Conservation (phyloP, 2,888 invertebrate genomes). For the Cosmorhoe ocellata region DNA sequence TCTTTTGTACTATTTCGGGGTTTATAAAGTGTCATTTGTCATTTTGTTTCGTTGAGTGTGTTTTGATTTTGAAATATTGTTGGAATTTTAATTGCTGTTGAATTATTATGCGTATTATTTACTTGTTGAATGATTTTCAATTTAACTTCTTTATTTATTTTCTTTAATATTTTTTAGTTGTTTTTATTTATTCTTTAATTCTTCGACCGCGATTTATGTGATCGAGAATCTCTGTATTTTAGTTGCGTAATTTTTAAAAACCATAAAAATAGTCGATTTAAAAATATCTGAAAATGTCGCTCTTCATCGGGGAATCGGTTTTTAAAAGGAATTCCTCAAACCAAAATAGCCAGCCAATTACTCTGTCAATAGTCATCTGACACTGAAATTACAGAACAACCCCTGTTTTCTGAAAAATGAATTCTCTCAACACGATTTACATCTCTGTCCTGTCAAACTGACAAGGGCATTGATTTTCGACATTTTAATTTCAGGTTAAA, state of each 20-base stretch:
- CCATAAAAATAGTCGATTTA: no score
- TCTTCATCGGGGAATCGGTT: no score
- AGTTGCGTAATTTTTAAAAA: no score
- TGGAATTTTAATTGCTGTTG: constrained; percentile 53
- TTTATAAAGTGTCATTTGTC: constrained; percentile 56
- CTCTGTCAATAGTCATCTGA: constrained; percentile 47
- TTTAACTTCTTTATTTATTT: no score
- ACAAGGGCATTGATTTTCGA: constrained; percentile 74
- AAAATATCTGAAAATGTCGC: no score
- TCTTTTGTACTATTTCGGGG: constrained; percentile 60
- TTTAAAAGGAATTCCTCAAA: constrained; percentile 2
- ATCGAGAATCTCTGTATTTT: no score
- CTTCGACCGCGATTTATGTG: no score
- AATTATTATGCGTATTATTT: constrained; percentile 38
- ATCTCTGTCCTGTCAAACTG: constrained; percentile 49
- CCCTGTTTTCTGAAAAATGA: constrained; percentile 49
- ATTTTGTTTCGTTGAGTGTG: constrained; percentile 53
- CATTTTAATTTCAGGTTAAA: constrained; percentile 80
- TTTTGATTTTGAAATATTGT: constrained; percentile 55
- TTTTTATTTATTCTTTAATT: no score
- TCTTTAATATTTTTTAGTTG: no score
- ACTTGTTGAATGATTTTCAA: constrained; percentile 6
- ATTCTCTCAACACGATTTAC: constrained; percentile 57
- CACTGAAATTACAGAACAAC: constrained; percentile 35
- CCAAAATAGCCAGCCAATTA: constrained; percentile 59